Evolutionary conservation across 2,888 invertebrate genomes (phyloP).

Genomic region (Folsomia candida): DNA sequence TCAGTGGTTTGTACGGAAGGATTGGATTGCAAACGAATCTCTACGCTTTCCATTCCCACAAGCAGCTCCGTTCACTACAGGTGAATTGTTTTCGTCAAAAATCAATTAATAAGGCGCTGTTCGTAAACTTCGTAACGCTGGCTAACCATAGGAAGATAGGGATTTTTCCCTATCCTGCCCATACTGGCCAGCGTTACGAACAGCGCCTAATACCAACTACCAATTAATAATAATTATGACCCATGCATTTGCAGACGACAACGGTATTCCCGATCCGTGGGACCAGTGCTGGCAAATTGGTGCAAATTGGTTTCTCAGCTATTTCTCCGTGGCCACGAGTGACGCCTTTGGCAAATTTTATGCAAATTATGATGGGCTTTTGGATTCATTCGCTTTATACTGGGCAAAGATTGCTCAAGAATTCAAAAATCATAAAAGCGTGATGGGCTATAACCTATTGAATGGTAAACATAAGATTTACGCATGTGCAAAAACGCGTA

Average conservation of each 20-base stretch:
- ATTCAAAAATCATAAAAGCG: background rate
- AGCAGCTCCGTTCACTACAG: slow-evolving; percentile 7
- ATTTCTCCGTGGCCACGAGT: background rate
- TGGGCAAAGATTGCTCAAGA: slow-evolving; percentile 8
- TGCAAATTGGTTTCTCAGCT: slow-evolving; percentile 15
- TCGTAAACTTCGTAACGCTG: no score
- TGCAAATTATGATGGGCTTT: slow-evolving; percentile 13
- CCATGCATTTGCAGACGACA: no score
- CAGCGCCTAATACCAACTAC: no score
- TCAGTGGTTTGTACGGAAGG: slow-evolving; percentile 9
- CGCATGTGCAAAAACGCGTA: background rate
- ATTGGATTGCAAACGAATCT: slow-evolving; percentile 6
- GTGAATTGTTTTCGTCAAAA: no score
- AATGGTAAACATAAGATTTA: slow-evolving; percentile 17
- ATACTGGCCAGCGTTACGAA: no score
- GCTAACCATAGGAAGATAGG: no score
- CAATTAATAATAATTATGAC: no score
- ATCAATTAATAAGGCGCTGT: no score
- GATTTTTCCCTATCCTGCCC: no score
- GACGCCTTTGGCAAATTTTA: slow-evolving; percentile 11
- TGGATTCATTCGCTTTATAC: slow-evolving; percentile 9
- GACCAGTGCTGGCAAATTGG: slow-evolving; percentile 4
- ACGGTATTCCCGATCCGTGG: slow-evolving; percentile 15
- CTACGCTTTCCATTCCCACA: slow-evolving; percentile 17
- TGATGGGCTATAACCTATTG: slow-evolving; percentile 11